Evolutionary conservation across 2,888 invertebrate species (phyloP).

Genomic region (Aquatica leii): DNA sequence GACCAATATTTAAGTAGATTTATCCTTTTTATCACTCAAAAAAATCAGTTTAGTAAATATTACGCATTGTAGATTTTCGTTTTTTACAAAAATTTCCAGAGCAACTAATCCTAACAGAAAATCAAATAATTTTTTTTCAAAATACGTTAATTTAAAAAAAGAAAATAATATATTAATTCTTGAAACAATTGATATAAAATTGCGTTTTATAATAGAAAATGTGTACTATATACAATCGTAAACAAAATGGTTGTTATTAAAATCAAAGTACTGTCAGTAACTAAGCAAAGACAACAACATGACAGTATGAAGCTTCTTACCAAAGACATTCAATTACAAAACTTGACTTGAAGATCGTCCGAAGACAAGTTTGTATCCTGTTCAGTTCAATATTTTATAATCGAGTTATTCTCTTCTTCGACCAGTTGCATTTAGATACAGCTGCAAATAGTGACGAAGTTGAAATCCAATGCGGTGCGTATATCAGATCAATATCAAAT

Average conservation of each 20-base stretch:
- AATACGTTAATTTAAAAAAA: too few species aligned
- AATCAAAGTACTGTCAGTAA: slow-evolving; percentile 49
- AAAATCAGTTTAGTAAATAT: too few species aligned
- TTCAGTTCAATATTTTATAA: slow-evolving; percentile 19
- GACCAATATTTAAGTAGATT: too few species aligned
- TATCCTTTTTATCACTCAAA: too few species aligned
- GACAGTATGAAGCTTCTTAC: slow-evolving; percentile 49
- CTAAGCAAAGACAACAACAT: slow-evolving; percentile 47
- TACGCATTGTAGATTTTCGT: too few species aligned
- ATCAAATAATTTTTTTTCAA: too few species aligned
- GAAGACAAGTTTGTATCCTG: slow-evolving; percentile 30
- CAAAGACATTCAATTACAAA: slow-evolving; percentile 51
- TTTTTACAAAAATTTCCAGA: too few species aligned
- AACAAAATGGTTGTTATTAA: slow-evolving; percentile 46
- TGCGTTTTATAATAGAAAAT: too few species aligned
- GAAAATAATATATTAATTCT: too few species aligned
- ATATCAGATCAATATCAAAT: slow-evolving; percentile 18
- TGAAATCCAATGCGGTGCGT: slow-evolving; percentile 18
- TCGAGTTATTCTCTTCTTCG: slow-evolving; percentile 14
- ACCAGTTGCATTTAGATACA: slow-evolving; percentile 19
- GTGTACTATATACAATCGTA: slow-evolving; percentile 30
- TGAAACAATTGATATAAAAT: too few species aligned
- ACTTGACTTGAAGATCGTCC: slow-evolving; percentile 46
- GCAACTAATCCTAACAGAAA: too few species aligned
- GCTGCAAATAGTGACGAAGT: slow-evolving; percentile 22